Percentiles rank a stretch among this genome's conserved stretches.
Evolutionary conservation across 1,140 invertebrate genomes (phyloP).

Genomic region (Tetranychus urticae): DNA sequence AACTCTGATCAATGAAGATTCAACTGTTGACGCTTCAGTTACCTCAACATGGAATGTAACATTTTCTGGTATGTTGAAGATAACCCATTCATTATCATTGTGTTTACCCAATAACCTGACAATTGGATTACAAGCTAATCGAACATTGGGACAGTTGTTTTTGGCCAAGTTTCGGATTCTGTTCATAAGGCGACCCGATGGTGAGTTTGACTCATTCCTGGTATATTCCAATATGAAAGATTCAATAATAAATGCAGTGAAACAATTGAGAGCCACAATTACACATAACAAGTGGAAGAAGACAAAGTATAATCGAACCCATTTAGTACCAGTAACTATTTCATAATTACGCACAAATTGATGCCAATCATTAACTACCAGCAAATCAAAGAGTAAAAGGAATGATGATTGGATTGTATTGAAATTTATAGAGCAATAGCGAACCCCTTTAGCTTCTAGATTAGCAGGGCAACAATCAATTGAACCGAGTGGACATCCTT

Average conservation of each 20-base stretch:
- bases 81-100: too few species aligned
- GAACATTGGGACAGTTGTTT: too few species aligned
- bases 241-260: slow-evolving; percentile 30
- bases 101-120: too few species aligned
- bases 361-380: slow-evolving; percentile 32
- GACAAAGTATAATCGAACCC: slow-evolving; percentile 26
- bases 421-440: slow-evolving; percentile 31
- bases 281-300: slow-evolving; percentile 28
- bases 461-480: not conserved
- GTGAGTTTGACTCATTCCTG: slow-evolving; percentile 12
- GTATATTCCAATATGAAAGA: slow-evolving; percentile 30
- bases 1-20: too few species aligned
- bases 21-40: too few species aligned
- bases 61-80: too few species aligned
- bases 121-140: too few species aligned
- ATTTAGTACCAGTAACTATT: slow-evolving; percentile 11
- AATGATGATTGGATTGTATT: slow-evolving; percentile 25
- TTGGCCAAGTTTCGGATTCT: too few species aligned
- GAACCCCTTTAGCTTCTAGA: slow-evolving; percentile 20
- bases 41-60: too few species aligned
- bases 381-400: slow-evolving; percentile 27
- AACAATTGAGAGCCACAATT: slow-evolving; percentile 29
- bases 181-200: not conserved
- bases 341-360: slow-evolving; percentile 7
- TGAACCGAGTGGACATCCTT: slow-evolving; percentile 15